Evolutionary conservation across 2,888 invertebrate genomes (phyloP).

Genomic region (Pyralis farinalis): DNA sequence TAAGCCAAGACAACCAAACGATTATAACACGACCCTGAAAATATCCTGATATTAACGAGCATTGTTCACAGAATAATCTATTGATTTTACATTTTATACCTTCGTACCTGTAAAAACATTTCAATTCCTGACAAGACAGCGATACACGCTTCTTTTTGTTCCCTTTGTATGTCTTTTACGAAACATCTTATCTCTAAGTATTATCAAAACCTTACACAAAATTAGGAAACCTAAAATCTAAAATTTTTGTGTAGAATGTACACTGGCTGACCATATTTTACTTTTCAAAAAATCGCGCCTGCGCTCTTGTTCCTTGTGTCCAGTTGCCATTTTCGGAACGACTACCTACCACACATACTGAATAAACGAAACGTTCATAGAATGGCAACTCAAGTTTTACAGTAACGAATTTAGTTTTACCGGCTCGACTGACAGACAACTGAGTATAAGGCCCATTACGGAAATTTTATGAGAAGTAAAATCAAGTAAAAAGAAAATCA

Average conservation of each 20-base stretch:
- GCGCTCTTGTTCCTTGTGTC: too few species aligned
- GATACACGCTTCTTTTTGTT: slow-evolving; percentile 57
- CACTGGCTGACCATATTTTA: slow-evolving; percentile 29
- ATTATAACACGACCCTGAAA: slow-evolving; percentile 76
- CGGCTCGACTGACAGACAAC: too few species aligned
- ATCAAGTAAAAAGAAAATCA: too few species aligned
- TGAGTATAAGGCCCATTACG: too few species aligned
- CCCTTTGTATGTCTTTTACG: slow-evolving; percentile 38
- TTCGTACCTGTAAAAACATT: slow-evolving; percentile 74
- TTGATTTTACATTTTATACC: slow-evolving; percentile 37
- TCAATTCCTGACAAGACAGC: slow-evolving; percentile 62
- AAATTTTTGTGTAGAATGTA: slow-evolving; percentile 22
- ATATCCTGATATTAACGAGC: too few species aligned
- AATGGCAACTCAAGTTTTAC: too few species aligned
- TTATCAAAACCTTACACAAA: slow-evolving; percentile 40
- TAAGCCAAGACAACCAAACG: slow-evolving; percentile 79
- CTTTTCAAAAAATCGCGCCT: slow-evolving; percentile 40
- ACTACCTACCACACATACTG: too few species aligned
- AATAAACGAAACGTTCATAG: too few species aligned
- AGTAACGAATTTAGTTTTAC: too few species aligned
- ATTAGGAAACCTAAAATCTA: slow-evolving; percentile 33
- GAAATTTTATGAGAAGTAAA: too few species aligned
- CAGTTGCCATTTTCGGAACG: too few species aligned
- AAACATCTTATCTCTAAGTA: slow-evolving; percentile 56
- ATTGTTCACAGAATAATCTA: slow-evolving; percentile 24